Evolutionary conservation across 2,797 vertebrate genomes (phyloP).

Genomic region (Octomys mimax): DNA sequence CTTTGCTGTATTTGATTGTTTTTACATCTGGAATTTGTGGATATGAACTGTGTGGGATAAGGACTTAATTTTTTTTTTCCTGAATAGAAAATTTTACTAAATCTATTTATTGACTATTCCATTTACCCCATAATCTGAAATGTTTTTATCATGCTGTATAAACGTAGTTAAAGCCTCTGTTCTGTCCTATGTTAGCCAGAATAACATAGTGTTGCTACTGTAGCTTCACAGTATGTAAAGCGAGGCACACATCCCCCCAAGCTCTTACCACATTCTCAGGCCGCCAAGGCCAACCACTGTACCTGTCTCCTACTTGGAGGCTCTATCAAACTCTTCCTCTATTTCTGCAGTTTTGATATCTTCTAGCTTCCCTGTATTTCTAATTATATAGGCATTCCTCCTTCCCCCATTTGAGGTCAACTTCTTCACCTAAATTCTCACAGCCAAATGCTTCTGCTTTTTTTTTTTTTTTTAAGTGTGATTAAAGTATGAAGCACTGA

Average conservation of each 20-base stretch:
- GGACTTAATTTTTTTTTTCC: background rate
- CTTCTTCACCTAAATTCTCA: background rate
- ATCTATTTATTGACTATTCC: background rate
- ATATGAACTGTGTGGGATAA: background rate
- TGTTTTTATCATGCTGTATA: background rate
- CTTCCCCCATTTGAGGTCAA: background rate
- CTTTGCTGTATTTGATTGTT: background rate
- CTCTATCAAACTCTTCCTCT: background rate
- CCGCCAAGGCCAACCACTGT: background rate
- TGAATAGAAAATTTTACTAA: background rate
- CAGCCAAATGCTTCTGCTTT: background rate
- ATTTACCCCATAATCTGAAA: constrained; percentile 14
- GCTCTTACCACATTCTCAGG: background rate
- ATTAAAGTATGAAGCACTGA: background rate
- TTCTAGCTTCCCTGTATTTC: background rate
- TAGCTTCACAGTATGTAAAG: background rate
- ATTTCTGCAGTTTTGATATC: background rate
- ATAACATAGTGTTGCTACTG: background rate
- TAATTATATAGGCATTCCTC: background rate
- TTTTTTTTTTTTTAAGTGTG: background rate
- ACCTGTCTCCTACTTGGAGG: background rate
- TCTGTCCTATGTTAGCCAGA: background rate
- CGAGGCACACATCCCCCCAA: background rate
- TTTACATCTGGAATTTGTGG: constrained; percentile 43
- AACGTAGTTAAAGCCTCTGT: background rate